These are phyloP conservation scores for Priocnemis perturbator DNA, from an alignment of 2,888 invertebrate species.

Conservation along the genomic window DNA sequence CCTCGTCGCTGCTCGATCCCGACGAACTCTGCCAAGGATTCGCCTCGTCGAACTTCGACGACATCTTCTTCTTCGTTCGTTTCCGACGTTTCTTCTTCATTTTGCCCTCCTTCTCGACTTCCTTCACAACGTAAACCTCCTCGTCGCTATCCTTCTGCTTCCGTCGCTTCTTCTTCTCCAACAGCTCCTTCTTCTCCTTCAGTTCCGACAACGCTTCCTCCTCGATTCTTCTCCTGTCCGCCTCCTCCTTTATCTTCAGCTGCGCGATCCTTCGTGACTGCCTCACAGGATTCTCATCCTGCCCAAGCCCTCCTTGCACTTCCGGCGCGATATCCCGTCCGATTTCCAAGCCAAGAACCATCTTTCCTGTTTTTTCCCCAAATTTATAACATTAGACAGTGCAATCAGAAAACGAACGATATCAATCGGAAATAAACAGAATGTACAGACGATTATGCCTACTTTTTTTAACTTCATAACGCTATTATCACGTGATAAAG, in stretches of 20 bases:
- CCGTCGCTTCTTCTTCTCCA: slow-evolving; percentile 71
- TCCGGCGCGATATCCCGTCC: slow-evolving; percentile 66
- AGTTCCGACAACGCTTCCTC: slow-evolving; percentile 83
- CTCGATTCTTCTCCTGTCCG: slow-evolving; percentile 84
- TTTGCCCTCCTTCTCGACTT: slow-evolving; percentile 65
- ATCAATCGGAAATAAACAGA: no score
- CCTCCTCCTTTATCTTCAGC: slow-evolving; percentile 90
- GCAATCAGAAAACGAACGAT: no score
- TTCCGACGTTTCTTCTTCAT: slow-evolving; percentile 74
- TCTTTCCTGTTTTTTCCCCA: slow-evolving; percentile 71
- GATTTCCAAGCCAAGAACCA: slow-evolving; percentile 77
- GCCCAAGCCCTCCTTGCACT: slow-evolving; percentile 29
- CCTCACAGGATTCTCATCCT: slow-evolving; percentile 80
- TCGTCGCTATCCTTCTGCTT: slow-evolving; percentile 64
- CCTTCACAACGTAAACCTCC: slow-evolving; percentile 58
- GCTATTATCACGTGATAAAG: no score
- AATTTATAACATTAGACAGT: no score
- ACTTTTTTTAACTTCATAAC: no score
- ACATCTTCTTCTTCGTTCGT: slow-evolving; percentile 71
- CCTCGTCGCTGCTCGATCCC: slow-evolving; percentile 75
- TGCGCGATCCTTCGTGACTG: slow-evolving; percentile 92
- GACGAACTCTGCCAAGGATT: slow-evolving; percentile 81
- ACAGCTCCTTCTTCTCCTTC: slow-evolving; percentile 77
- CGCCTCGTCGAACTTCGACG: slow-evolving; percentile 75
- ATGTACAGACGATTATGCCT: no score